Percentiles rank a stretch among this genome's conserved stretches.
phyloP scores from a whole-genome alignment of 2,888 invertebrate species.

The Eurois occulta region DNA sequence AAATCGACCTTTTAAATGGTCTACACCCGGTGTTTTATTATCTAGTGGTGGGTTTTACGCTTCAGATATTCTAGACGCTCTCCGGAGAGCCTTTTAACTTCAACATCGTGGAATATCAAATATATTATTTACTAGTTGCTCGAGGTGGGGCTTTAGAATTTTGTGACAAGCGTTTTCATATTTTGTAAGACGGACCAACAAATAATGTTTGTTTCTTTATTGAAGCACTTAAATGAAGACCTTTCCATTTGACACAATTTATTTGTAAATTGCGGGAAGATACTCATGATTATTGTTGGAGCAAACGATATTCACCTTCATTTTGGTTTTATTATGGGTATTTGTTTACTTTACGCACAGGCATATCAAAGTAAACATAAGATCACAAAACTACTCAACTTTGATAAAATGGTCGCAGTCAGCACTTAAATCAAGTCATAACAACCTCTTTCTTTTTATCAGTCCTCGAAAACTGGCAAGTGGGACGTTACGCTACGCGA shows the following conservation, averaged over 20 bases:
- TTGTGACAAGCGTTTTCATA: constrained; percentile 20
- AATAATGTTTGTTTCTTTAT: constrained; percentile 21
- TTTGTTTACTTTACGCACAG: background rate
- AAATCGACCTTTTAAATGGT: constrained; percentile 58
- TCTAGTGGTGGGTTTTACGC: constrained; percentile 73
- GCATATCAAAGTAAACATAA: background rate
- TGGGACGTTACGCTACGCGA: background rate
- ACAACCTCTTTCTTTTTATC: constrained; percentile 23
- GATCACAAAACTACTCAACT: constrained; percentile 24
- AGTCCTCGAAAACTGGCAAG: constrained; percentile 20
- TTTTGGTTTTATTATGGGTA: background rate
- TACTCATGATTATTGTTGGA: background rate
- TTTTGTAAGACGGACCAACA: background rate
- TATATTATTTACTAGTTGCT: constrained; percentile 69
- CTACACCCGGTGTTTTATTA: constrained; percentile 67
- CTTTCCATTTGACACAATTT: background rate
- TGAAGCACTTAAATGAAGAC: background rate
- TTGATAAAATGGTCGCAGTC: constrained; percentile 19
- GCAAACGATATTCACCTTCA: background rate
- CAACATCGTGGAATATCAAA: constrained; percentile 70
- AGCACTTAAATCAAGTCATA: constrained; percentile 14
- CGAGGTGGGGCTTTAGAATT: constrained; percentile 33
- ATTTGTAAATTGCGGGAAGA: background rate
- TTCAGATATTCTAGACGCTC: constrained; percentile 75
- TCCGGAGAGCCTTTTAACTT: constrained; percentile 73